Base-by-base conservation (phyloP, 1,140 invertebrate species). In the Megalonaias nervosa region DNA sequence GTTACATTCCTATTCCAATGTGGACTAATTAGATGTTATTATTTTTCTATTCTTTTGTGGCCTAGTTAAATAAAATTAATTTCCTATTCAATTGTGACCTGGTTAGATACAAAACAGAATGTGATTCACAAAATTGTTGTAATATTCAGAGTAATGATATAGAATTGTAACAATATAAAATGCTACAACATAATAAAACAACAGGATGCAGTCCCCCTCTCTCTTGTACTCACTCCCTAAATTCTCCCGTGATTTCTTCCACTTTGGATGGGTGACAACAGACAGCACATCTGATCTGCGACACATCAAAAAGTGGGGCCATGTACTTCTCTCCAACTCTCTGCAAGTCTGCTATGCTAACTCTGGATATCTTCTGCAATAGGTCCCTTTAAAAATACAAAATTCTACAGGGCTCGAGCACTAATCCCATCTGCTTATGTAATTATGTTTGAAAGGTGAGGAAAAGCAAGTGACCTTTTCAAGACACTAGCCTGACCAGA, bases 191-290 rank as follows among this genome's bases (percentile, higher is more conserved):
- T 6, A 38, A 48, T 4, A 9, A 4, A 11, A 48, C 31, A 31
- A 48, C 0, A 48, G 38, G 38, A 48, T 48, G 38, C 38, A 6
- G 1, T 48, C 38, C 11, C 38, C 9, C 38, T 38, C 9, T 48
- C 38, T 48, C 38, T 0, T 48, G 38, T 48, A 85, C 87, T 83
- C 82, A 89, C 88, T 84, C 79, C 71, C 84, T 92, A 82, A 97
- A 94, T 60, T 92, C 93, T 16, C 92, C 89, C 26, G 91, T 89
- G 71, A 95, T 91, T 87, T 95, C 94, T 21, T 92, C 86, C 60
- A 94, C 93, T 91, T 96, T 96, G 66, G 93, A 92, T n/a, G 95
- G 94, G 88, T 95, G 94, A 87, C 95, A 96, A 55, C 95, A 94
- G 70, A 96, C 89, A 60, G 94, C 93, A 61, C 94, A 93, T 84